Evolutionary conservation across 2,888 invertebrate species (phyloP), one percentile per base, ranked within the genome.

Genomic region (Polydrusus cervinus): DNA sequence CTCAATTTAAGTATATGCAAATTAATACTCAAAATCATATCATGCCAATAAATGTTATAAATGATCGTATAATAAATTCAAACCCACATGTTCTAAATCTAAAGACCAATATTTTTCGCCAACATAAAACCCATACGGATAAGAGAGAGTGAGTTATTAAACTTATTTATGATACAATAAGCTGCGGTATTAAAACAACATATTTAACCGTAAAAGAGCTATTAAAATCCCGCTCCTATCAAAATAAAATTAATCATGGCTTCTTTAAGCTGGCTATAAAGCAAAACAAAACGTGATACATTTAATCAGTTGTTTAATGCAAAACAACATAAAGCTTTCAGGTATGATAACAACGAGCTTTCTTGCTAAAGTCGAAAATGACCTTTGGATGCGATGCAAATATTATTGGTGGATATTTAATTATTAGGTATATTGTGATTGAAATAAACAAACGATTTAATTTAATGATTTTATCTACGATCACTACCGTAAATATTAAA

Each of bases 321-420:
- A 84, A 82, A 83, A 86, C 86, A 86, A 85, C 85, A 84, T 84
- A 86, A 86, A 84, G 86, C 86, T 86, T 84, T 86, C 85, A 86
- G 80, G 80, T 80, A 78, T 81, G 81, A 82, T 84, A 84, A 83
- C 74, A 66, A 69, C 72, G 65, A 43, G 47, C 64, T 72, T 76
- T 72, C 66, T 75, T 65, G 74, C 74, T 51, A 66, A 74, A 70
- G 34, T 34, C 7, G 60, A 74, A 64, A 74, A 65, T 10, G 18
- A 18, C 74, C 20, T 55, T 57, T 43, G 3, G 34, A 34, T 10
- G 7, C 62, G 45, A 74, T 53, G 69, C 68, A 67, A 64, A 18
- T 67, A 64, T 64, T 62, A 64, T 61, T 74, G 45, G 67, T 55
- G 8, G 25, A 13, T 20, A 25, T 25, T 53, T 55, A 55, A 55